Base-by-base conservation (phyloP, 2,888 invertebrate species). In the Cabera pusaria region DNA sequence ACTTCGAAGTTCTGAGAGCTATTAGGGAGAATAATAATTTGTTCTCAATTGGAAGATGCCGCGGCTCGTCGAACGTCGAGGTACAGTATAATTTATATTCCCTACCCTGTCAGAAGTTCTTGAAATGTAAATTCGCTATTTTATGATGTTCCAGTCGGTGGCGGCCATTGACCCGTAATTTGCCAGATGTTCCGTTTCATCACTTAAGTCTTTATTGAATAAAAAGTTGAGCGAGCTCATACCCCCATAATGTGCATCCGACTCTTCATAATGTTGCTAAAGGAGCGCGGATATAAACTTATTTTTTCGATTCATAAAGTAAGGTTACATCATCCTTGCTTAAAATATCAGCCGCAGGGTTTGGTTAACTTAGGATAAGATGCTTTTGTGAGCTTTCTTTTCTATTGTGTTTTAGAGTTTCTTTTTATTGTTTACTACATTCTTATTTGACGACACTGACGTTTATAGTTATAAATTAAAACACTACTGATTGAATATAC, bases 111-210 rank as follows among this genome's bases (percentile, higher is more conserved):
- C 52, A 44, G 51, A 52, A 58, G 36, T 52, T 54, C 42, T 56
- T 56, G 47, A 56, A 59, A 63, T 60, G 59, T 52, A 62, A 60
- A 64, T 63, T 60, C 43, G 37, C 24, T 41, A 46, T 53, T 64
- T 65, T 61, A 66, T 65, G 59, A 64, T 64, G 54, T 60, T 56
- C 46, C 49, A 53, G 54, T 60, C 34, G 41, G 35, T 37, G 33
- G 49, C 44, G 70, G 60, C 52, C 66, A 63, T 59, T 65, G 70
- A 56, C 69, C 66, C 51, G 55, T 59, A 64, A 56, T 59, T 60
- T 56, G 58, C 70, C 73, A 75, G 74, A 68, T 73, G 75, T 63
- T 62, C 50, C 58, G 48, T 56, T 54, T 63, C 68, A 65, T 64
- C 58, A 63, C 64, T 69, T 58, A 61, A 58, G 59, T 59, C 61